These are phyloP conservation scores for Parascotia fuliginaria DNA, from an alignment of 2,888 invertebrate species.

Conservation along the genomic window DNA sequence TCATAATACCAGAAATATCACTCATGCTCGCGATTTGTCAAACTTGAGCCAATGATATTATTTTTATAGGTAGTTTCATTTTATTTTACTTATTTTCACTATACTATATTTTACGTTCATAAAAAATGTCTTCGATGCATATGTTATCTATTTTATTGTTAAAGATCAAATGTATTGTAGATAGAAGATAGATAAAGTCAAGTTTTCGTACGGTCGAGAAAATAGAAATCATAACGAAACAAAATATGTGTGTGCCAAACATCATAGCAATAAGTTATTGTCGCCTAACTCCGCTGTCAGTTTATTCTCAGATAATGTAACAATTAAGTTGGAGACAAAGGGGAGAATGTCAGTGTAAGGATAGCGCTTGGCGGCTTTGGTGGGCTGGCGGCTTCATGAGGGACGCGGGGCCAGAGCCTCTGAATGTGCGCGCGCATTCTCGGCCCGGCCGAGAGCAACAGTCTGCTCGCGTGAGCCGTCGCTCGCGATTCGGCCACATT, in stretches of 20 bases:
- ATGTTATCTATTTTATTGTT: too few species aligned
- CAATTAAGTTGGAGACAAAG: conserved; percentile 70
- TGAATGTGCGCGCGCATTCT: conserved; percentile 68
- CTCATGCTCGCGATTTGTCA: too few species aligned
- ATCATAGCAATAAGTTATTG: conserved; percentile 35
- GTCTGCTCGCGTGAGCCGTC: conserved; percentile 80
- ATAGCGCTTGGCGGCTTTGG: conserved; percentile 54
- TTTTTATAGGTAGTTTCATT: too few species aligned
- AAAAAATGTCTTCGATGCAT: too few species aligned
- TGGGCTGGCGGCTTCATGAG: conserved; percentile 48
- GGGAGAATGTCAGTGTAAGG: conserved; percentile 59
- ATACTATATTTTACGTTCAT: too few species aligned
- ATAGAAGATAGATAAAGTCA: too few species aligned
- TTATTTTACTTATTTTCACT: too few species aligned
- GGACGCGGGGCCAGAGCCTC: conserved; percentile 47
- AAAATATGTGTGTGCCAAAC: conserved; percentile 22
- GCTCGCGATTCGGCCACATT: conserved; percentile 63
- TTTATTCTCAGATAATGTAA: conserved; percentile 55
- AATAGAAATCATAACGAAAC: conserved; percentile 6
- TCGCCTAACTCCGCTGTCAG: conserved; percentile 29
- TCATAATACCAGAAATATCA: too few species aligned
- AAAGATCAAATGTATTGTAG: too few species aligned
- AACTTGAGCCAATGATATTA: too few species aligned
- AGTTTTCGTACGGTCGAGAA: too few species aligned
- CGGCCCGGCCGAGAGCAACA: conserved; percentile 79